Base-by-base conservation (phyloP, 2,113 vertebrate genomes). In the Manacus vitellinus region DNA sequence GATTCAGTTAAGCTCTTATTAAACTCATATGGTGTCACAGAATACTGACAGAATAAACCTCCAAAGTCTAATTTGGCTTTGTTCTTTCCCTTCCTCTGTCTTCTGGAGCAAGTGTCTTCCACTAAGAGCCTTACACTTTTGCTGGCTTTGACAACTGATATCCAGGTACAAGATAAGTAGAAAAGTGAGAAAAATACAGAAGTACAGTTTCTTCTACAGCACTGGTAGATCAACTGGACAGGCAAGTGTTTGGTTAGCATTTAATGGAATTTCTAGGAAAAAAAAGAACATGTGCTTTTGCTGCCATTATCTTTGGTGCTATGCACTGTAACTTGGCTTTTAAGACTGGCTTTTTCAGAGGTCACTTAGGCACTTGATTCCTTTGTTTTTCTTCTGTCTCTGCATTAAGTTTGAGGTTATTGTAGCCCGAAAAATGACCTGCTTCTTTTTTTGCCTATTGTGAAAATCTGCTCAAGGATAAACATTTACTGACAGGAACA, bases 1-100 rank as follows among this genome's bases (percentile, higher is more conserved):
- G 30, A 72, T 82, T 89, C 84, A 63, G 52, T 61, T 95, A 94
- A 95, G 76, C 73, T 81, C 49, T 89, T 96, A 61, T 86, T 91
- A 92, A 95, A 85, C 68, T 63, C 21, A 0, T 41, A 33, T 14
- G 5, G 87, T 92, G 72, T 80, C 89, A 86, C 56, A 88, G 83
- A 77, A 58, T 47, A 49, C 76, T 94, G 77, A 55, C 59, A 94
- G 73, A 80, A 89, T 73, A 95, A 94, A 82, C 20, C 65, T 61
- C 76, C 0, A 0, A 84, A 81, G 66, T 56, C 55, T 70, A 70
- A 77, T 75, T 74, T 88, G 58, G 27, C 59, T 92, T 91, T 86
- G 59, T 77, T 86, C 80, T 72, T 84, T 94, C n/a, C 49, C 31
- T 87, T 87, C 30, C 58, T 77, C 70, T 21, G 14, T 74, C 39